Percentiles rank a stretch among this genome's conserved stretches.
Evolutionary conservation across 2,888 invertebrate genomes (phyloP).

Genomic region (Odontomyia ornata): DNA sequence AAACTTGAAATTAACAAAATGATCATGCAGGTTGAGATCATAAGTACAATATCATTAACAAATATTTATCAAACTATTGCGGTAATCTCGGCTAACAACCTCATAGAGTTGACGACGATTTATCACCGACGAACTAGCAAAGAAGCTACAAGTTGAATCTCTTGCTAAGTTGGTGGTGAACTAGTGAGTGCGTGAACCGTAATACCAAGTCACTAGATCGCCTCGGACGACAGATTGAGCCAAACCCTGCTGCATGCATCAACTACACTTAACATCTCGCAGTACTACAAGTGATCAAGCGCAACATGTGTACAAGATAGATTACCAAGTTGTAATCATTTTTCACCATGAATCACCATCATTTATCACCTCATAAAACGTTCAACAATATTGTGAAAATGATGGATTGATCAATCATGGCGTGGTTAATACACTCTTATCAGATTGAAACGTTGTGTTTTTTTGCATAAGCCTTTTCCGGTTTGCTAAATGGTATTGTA

Average conservation of each 20-base stretch:
- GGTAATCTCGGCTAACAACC: not conserved
- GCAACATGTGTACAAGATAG: conserved; percentile 8
- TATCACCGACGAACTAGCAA: not conserved
- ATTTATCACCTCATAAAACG: conserved; percentile 22
- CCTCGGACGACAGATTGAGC: not conserved
- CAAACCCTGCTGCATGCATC: not conserved
- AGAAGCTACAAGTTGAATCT: not conserved
- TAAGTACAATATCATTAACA: not conserved
- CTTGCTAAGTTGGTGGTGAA: no score
- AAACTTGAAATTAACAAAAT: no score
- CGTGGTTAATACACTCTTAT: not conserved
- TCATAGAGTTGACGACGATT: not conserved
- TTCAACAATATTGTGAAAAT: conserved; percentile 13
- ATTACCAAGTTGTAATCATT: conserved; percentile 14
- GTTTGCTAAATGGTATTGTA: no score
- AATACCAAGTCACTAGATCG: not conserved
- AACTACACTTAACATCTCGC: not conserved
- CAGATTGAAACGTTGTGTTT: not conserved
- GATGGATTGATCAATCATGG: conserved; percentile 23
- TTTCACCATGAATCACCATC: conserved; percentile 21
- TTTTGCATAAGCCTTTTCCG: no score
- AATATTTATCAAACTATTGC: not conserved
- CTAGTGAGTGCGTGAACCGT: not conserved
- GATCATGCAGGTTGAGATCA: no score
- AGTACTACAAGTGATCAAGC: not conserved